A percentile compares a stretch with the other conserved stretches of the same genome.
These are phyloP conservation scores for Spea multiplicata DNA, from an alignment of 2,113 vertebrate genomes.

Conservation along the genomic window DNA sequence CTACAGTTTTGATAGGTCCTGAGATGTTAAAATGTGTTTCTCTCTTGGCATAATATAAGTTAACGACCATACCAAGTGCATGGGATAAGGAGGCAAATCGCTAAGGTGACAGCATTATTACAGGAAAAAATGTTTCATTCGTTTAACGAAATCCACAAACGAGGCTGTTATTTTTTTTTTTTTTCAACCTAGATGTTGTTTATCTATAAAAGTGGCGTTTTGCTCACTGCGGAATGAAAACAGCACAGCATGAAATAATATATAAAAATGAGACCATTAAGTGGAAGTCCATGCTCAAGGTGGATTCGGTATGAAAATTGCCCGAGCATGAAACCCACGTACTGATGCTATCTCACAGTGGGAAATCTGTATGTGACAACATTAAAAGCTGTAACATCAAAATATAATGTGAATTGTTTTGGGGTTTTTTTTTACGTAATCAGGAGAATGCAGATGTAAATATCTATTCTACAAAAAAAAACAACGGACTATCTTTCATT, in stretches of 20 bases:
- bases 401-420: not conserved
- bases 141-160: slow-evolving; percentile 40
- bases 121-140: slow-evolving; percentile 4
- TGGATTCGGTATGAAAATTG: slow-evolving; percentile 29
- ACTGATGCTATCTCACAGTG: slow-evolving; percentile 18
- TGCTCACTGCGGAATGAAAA: slow-evolving; percentile 32
- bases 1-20: not conserved
- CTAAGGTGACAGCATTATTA: slow-evolving; percentile 9
- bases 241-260: slow-evolving; percentile 45
- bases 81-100: not conserved
- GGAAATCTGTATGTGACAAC: not conserved
- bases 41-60: not conserved
- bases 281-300: slow-evolving; percentile 22
- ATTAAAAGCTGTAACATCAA: not conserved
- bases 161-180: slow-evolving; percentile 4
- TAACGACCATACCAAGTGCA: not conserved
- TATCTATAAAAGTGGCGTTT: slow-evolving; percentile 29
- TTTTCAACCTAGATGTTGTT: slow-evolving; percentile 13
- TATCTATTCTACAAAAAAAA: not conserved
- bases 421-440: not conserved
- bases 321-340: not conserved
- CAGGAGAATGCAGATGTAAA: not conserved
- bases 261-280: slow-evolving; percentile 40
- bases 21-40: not conserved
- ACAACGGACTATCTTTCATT: no score